Evolutionary conservation across 2,113 vertebrate species (phyloP).

Genomic region (Leuciscus idus): DNA sequence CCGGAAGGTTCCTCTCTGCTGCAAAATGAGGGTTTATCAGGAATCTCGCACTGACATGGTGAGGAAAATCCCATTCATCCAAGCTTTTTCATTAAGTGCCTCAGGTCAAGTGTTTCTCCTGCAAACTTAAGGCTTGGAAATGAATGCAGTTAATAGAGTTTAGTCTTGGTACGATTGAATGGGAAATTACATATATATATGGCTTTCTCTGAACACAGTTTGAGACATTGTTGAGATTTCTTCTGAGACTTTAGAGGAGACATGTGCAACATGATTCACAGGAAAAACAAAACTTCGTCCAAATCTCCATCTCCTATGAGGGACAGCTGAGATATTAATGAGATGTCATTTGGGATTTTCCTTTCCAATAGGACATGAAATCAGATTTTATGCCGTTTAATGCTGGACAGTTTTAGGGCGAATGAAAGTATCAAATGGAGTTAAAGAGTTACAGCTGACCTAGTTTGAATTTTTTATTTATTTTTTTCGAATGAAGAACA

Average conservation of each 20-base stretch:
- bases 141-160: too few relatives aligned
- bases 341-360: not conserved
- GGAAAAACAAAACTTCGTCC: not conserved
- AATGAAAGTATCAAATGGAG: too few relatives aligned
- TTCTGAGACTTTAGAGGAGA: too few relatives aligned
- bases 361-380: not conserved
- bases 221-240: not conserved
- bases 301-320: not conserved
- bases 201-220: not conserved
- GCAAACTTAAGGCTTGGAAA: not conserved
- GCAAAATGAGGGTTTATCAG: constrained; percentile 79
- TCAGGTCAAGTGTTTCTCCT: not conserved
- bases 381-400: not conserved
- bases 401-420: not conserved
- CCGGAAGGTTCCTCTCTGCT: constrained; percentile 78
- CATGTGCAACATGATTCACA: too few relatives aligned
- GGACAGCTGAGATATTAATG: not conserved
- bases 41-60: constrained; percentile 76
- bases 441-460: not conserved
- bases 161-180: not conserved
- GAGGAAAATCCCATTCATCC: not conserved
- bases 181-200: not conserved
- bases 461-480: not conserved
- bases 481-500: constrained; percentile 1
- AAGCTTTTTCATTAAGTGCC: too few relatives aligned